Conservation (phyloP, 2,113 vertebrate species). For the Aphelocoma coerulescens region DNA sequence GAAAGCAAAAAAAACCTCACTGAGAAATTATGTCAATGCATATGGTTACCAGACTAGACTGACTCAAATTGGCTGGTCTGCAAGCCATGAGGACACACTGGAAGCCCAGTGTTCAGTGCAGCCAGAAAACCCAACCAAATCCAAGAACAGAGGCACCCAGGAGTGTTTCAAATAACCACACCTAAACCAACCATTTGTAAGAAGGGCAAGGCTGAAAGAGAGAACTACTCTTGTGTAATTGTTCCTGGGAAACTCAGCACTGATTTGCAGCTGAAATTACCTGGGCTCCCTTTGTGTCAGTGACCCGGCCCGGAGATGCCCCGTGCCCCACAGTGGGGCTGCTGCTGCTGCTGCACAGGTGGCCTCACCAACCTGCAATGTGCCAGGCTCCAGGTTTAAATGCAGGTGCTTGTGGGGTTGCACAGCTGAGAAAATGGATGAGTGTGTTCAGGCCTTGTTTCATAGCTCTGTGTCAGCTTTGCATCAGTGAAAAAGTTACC, state of each 20-base stretch:
- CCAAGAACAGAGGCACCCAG: neutral
- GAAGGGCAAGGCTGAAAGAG: neutral
- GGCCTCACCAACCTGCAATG: fast-evolving
- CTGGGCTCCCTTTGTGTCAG: fast-evolving
- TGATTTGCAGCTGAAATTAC: neutral
- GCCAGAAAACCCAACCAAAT: neutral
- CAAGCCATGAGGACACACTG: neutral
- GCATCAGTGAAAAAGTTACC: neutral
- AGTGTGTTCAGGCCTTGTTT: neutral
- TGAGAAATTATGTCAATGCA: neutral
- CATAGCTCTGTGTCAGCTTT: neutral
- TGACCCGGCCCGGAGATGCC: neutral
- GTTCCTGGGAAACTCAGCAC: neutral
- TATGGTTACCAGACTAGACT: neutral
- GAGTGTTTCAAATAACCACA: neutral
- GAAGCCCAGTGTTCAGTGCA: neutral
- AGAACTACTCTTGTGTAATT: neutral
- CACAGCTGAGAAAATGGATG: neutral
- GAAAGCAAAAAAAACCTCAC: neutral
- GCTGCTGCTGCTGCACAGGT: neutral
- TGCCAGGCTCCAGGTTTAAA: neutral
- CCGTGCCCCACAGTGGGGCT: fast-evolving
- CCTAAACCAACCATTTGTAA: neutral
- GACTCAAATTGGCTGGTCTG: neutral
- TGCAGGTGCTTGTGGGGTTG: neutral